Evolutionary conservation across 2,888 invertebrate species (phyloP).

Genomic region (Autographa pulchrina): DNA sequence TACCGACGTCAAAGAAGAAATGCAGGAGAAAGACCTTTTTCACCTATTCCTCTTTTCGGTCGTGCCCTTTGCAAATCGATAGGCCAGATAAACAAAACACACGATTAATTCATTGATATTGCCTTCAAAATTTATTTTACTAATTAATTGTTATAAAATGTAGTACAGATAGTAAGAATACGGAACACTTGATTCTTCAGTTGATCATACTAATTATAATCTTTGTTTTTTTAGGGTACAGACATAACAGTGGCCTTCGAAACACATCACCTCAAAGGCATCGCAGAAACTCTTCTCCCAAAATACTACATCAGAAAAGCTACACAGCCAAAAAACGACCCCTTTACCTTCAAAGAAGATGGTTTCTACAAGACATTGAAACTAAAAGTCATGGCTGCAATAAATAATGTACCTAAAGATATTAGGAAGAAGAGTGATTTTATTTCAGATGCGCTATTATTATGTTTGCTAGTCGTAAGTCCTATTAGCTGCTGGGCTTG

Average conservation of each 20-base stretch:
- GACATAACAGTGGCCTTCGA: slow-evolving; percentile 92
- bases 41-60: too few relatives aligned
- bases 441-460: slow-evolving; percentile 72
- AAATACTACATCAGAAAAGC: slow-evolving; percentile 92
- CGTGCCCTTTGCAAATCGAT: too few relatives aligned
- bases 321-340: slow-evolving; percentile 90
- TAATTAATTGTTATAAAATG: too few relatives aligned
- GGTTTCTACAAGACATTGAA: slow-evolving; percentile 95
- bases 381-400: slow-evolving; percentile 86
- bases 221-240: slow-evolving; percentile 84
- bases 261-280: slow-evolving; percentile 89
- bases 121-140: too few relatives aligned
- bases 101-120: too few relatives aligned
- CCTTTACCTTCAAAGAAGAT: slow-evolving; percentile 92
- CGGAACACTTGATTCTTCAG: background rate
- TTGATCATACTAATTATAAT: background rate
- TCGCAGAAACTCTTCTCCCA: slow-evolving; percentile 90
- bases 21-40: too few relatives aligned
- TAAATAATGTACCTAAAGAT: slow-evolving; percentile 86
- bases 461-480: slow-evolving; percentile 68
- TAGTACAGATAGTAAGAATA: background rate
- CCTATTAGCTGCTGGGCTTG: slow-evolving; percentile 76
- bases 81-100: too few relatives aligned
- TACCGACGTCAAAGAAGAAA: too few relatives aligned
- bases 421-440: slow-evolving; percentile 75